Evolutionary conservation across 1,140 invertebrate genomes (phyloP), one percentile per base, ranked within the genome.

Genomic region (Caenorhabditis latens): DNA sequence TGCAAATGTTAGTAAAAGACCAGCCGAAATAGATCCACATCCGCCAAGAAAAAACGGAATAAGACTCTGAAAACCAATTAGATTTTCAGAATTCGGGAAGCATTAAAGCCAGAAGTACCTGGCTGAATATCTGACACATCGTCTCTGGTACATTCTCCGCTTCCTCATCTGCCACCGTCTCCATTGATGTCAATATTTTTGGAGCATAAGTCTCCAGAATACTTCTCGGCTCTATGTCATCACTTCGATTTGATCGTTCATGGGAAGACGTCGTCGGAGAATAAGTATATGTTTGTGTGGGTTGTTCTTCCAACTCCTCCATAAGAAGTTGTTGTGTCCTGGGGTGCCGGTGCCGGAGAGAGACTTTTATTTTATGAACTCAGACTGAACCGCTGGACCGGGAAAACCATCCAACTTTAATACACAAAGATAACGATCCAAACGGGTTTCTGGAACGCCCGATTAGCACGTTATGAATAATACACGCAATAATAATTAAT

Each of bases 81-180:
- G 0, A 8, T 40, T 46, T 42, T 42, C 40, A 46, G 24, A 71
- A 8, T 24, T 32, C 21, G 32, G 3, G 65, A 71, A 4, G 43
- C 46, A 14, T 19, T 16, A 4, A 67, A 19, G 5, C 13, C 19
- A 21, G 7, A 79, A 7, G 0, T 46, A 79, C 71, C 71, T 79
- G 43, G 8, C 19, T 53, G 24, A 79, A 79, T 13, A 79, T 79
- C 71, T 79, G 46, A 21, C 46, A 79, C 71, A 79, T 79, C n/a
- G 71, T 79, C 21, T 79, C 71, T n/a, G 71, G 71, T n/a, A 79
- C 71, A 50, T 79, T 48, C 21, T 79, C 71, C 46, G 71, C n/a
- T n/a, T 50, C 71, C n/a, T 48, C 46, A 24, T 79, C 71, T 21
- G 71, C 71, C 32, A 79, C 71, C 71, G 71, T 79, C 71, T 79